phyloP scores from a whole-genome alignment of 2,888 invertebrate species.

The Drosophila tripunctata region DNA sequence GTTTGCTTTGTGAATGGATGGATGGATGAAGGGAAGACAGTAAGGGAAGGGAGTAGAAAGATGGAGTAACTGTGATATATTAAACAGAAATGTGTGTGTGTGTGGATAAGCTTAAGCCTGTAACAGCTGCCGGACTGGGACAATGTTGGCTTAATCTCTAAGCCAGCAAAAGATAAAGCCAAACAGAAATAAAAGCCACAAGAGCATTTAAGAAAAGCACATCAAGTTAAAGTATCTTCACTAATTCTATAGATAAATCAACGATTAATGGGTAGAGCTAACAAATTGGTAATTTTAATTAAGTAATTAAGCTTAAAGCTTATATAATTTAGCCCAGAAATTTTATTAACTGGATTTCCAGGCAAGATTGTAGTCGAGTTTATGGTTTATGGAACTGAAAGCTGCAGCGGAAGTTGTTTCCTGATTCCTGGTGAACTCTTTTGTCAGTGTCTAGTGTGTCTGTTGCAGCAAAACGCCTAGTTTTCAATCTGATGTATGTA shows the following conservation, averaged over 20 bases:
- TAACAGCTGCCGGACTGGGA: slow-evolving; percentile 38
- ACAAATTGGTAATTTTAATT: slow-evolving; percentile 8
- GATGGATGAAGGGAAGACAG: not conserved
- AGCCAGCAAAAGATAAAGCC: slow-evolving; percentile 17
- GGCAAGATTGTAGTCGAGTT: not conserved
- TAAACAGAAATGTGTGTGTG: slow-evolving; percentile 47
- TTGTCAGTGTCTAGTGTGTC: slow-evolving; percentile 34
- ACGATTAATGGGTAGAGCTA: slow-evolving; percentile 13
- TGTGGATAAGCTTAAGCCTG: slow-evolving; percentile 54
- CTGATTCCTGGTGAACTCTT: slow-evolving; percentile 3
- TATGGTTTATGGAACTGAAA: not conserved
- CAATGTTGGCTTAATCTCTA: slow-evolving; percentile 56
- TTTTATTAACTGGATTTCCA: too few species aligned
- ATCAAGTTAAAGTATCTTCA: slow-evolving; percentile 1
- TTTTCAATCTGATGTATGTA: slow-evolving; percentile 70
- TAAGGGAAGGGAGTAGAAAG: not conserved
- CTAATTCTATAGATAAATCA: slow-evolving; percentile 10
- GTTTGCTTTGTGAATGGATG: slow-evolving; percentile 41
- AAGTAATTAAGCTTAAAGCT: not conserved
- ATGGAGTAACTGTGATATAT: slow-evolving; percentile 55
- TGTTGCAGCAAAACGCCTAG: slow-evolving; percentile 47
- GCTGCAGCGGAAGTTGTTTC: not conserved
- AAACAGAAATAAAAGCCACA: not conserved
- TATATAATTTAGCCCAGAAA: too few species aligned
- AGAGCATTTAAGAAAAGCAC: not conserved